These are phyloP conservation scores for Drosophila neotestacea DNA, from an alignment of 2,888 invertebrate genomes.

Conservation along the genomic window DNA sequence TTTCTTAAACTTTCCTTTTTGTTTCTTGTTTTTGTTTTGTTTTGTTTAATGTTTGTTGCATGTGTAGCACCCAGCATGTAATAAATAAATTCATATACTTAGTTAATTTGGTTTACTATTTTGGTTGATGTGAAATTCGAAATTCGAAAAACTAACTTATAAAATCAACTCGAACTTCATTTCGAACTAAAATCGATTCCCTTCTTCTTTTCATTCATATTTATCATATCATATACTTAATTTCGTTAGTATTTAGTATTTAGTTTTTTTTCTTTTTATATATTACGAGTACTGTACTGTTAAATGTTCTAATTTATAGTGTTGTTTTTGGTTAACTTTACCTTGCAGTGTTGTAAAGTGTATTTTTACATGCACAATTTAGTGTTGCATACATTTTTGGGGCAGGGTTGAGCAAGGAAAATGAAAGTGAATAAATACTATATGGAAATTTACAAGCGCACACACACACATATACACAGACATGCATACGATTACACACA, in stretches of 20 bases:
- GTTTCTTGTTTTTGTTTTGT: not conserved
- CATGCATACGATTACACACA: slow-evolving; percentile 1
- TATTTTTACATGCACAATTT: slow-evolving; percentile 30
- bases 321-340: slow-evolving; percentile 24
- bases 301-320: slow-evolving; percentile 24
- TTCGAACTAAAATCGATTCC: slow-evolving; percentile 15
- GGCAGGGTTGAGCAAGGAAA: slow-evolving; percentile 6
- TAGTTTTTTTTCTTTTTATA: not conserved
- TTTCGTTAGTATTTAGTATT: slow-evolving; percentile 13
- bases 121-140: slow-evolving; percentile 44
- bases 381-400: slow-evolving; percentile 17
- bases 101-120: slow-evolving; percentile 48
- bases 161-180: slow-evolving; percentile 16
- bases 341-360: slow-evolving; percentile 30
- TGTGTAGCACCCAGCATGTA: slow-evolving; percentile 74
- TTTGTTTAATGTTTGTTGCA: slow-evolving; percentile 49
- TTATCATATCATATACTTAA: slow-evolving; percentile 7
- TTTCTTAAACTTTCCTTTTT: slow-evolving; percentile 19
- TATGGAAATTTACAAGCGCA: slow-evolving; percentile 6
- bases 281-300: slow-evolving; percentile 8
- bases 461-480: slow-evolving; percentile 11
- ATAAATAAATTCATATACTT: slow-evolving; percentile 72
- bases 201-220: not conserved
- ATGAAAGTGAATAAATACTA: not conserved
- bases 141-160: slow-evolving; percentile 27